Percentiles rank a stretch among this genome's conserved stretches.
These are phyloP conservation scores for Eumaeus atala DNA, from an alignment of 1,140 invertebrate species.

Conservation along the genomic window DNA sequence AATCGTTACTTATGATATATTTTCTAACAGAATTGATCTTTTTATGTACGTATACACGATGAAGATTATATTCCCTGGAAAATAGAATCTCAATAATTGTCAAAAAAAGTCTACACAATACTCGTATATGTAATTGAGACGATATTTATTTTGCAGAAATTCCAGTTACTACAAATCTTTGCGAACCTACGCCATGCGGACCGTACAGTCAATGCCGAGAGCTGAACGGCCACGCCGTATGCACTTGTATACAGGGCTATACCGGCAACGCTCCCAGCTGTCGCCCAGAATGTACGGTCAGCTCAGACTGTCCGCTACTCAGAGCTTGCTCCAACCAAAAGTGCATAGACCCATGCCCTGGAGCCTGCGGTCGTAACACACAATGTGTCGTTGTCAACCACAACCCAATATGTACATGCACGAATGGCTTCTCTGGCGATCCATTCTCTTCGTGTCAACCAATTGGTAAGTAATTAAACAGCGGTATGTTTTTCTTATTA, in stretches of 20 bases:
- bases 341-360: constrained; percentile 84
- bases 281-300: constrained; percentile 80
- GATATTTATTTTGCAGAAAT: constrained; percentile 33
- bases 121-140: no score
- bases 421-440: constrained; percentile 77
- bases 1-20: no score
- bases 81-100: no score
- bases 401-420: constrained; percentile 79
- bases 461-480: constrained; percentile 62
- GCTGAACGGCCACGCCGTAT: constrained; percentile 78
- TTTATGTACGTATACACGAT: no score
- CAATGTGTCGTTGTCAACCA: constrained; percentile 80
- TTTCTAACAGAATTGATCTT: no score
- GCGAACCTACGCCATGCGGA: constrained; percentile 78
- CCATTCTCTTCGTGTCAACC: constrained; percentile 76
- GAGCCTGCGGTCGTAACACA: constrained; percentile 80
- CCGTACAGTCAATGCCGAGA: constrained; percentile 82
- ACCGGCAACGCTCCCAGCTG: constrained; percentile 83
- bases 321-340: constrained; percentile 80
- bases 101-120: no score
- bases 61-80: no score
- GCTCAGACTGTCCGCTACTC: constrained; percentile 80
- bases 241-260: constrained; percentile 81
- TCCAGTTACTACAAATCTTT: constrained; percentile 56
- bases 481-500: neutral